Base-by-base conservation (phyloP, 2,888 invertebrate genomes). In the Portevinia maculata region DNA sequence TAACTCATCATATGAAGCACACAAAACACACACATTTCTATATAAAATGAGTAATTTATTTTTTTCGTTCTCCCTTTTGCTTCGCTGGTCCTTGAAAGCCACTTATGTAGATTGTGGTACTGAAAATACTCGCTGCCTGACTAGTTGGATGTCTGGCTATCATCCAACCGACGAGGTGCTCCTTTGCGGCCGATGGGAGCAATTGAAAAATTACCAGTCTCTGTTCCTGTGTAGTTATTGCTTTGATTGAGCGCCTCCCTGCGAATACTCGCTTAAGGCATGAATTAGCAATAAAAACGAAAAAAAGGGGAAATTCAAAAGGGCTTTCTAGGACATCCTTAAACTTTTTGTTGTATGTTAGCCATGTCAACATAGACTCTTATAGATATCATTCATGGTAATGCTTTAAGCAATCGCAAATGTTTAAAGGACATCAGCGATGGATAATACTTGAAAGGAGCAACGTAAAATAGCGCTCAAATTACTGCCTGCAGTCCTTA, bases 151-250 rank as follows among this genome's bases (percentile, higher is more conserved):
- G 39, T 50, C 41, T 60, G 13, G 53, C 79, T 79, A 67, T 67
- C 57, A 39, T 41, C 37, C 48, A 60, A 53, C 37, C 15, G 60
- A 62, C 46, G 62, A 57, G 76, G 71, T 83, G 69, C 37, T 57
- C 55, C 76, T 55, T 62, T 83, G 83, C 62, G 76, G 71, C 65
- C 34, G 48, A 71, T 55, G 39, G 78, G 60, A 73, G 78, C 83
- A 83, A 83, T 83, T 83, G 83, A 83, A 62, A 78, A 83, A 83
- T 76, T 83, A 62, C 70, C 75, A 64, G 69, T 64, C 44, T 52
- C 57, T 55, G 32, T 46, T 53, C 62, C 3, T 65, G 17, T 59
- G 7, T 60, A 62, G 83, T 75, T 76, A 76, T 76, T 69, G 71
- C 76, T 83, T 78, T 83, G 71, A 83, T 83, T 83, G 71, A 65